A percentile compares a stretch with the other conserved stretches of the same genome.
Evolutionary conservation across 2,797 vertebrate genomes (phyloP).

Genomic region (Gymnoscopelus microlampas): DNA sequence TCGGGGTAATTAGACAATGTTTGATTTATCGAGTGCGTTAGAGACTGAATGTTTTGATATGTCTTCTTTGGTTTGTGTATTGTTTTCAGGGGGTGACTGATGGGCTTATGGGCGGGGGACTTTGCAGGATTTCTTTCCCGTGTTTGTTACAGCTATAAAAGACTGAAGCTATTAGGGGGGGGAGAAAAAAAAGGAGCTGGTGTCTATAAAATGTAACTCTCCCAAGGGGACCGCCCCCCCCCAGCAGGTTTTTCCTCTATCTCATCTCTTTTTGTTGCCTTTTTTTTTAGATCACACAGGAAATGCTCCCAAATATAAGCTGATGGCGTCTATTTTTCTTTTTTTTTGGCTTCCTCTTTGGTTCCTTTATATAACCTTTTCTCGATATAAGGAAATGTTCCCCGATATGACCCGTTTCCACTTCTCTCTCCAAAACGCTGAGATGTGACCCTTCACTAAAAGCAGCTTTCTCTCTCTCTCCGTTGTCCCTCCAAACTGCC

Average conservation of each 20-base stretch:
- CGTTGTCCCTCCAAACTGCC: too few relatives aligned
- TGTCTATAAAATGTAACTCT: slow-evolving; percentile 29
- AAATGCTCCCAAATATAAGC: slow-evolving; percentile 1
- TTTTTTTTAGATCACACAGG: neutral
- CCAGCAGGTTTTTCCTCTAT: slow-evolving; percentile 4
- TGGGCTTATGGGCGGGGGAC: slow-evolving; percentile 36
- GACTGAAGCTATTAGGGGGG: slow-evolving; percentile 23
- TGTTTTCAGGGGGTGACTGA: slow-evolving; percentile 47
- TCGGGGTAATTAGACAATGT: slow-evolving; percentile 35
- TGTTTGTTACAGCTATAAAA: slow-evolving; percentile 36
- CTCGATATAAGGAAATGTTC: too few relatives aligned
- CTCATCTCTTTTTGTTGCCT: neutral
- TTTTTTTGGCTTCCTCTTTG: too few relatives aligned
- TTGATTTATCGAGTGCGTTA: slow-evolving; percentile 38
- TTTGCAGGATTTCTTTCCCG: slow-evolving; percentile 28
- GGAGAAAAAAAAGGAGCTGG: slow-evolving; percentile 13
- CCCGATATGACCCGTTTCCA: too few relatives aligned
- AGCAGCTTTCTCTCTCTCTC: too few relatives aligned
- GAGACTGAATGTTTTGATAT: slow-evolving; percentile 30
- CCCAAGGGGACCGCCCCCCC: slow-evolving; percentile 14
- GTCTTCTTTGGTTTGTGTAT: slow-evolving; percentile 28
- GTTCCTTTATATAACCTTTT: too few relatives aligned
- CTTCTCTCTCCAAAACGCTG: too few relatives aligned
- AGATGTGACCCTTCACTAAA: too few relatives aligned
- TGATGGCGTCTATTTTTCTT: neutral